These are phyloP conservation scores for Sylvietta virens DNA, from an alignment of 2,113 vertebrate genomes.

Conservation along the genomic window DNA sequence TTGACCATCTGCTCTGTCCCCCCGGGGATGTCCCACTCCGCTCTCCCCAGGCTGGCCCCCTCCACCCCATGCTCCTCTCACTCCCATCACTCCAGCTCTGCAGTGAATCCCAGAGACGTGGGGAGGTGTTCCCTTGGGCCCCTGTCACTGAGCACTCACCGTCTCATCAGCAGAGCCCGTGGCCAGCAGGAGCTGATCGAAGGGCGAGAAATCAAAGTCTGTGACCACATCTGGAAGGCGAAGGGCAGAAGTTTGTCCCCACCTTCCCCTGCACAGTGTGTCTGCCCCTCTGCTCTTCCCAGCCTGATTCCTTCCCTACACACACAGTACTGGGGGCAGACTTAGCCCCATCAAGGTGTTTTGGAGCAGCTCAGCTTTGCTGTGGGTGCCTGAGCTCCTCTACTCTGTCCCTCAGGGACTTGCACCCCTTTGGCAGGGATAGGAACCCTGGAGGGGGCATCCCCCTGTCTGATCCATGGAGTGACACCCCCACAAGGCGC, in stretches of 20 bases:
- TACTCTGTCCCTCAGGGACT: accelerated
- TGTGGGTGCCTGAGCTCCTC: neutral
- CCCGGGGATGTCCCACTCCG: accelerated
- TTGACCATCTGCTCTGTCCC: neutral
- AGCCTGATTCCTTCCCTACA: neutral
- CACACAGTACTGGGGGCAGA: neutral
- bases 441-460: neutral
- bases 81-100: neutral
- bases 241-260: neutral
- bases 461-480: neutral
- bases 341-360: neutral
- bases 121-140: no score
- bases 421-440: neutral
- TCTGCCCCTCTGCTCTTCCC: neutral
- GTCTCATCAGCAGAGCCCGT: constrained; percentile 85
- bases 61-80: neutral
- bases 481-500: accelerated
- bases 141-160: constrained; percentile 66
- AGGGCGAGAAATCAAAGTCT: constrained; percentile 94
- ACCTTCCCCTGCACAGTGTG: accelerated
- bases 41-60: neutral
- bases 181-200: constrained; percentile 87
- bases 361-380: neutral
- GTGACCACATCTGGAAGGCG: constrained; percentile 82
- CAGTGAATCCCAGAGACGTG: neutral